Conservation (phyloP, 2,113 vertebrate species). For the Pseudorectes ferrugineus region DNA sequence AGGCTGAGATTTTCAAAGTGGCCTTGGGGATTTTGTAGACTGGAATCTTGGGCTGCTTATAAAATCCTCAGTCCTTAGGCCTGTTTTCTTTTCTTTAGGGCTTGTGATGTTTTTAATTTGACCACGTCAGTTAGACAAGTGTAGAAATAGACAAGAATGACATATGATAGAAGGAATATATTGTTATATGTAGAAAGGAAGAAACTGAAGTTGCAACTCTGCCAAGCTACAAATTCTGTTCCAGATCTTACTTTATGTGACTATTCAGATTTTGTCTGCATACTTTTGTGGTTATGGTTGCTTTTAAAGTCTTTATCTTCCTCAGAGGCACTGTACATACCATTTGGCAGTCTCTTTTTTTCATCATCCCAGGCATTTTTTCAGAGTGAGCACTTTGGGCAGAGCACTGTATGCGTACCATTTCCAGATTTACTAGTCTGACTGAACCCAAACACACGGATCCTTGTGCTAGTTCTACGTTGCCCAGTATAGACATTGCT, state of each 20-base stretch:
- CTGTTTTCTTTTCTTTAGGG: neutral
- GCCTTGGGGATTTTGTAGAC: neutral
- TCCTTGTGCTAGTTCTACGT: accelerated
- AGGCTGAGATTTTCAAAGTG: neutral
- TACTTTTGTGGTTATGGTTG: neutral
- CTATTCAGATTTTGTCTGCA: neutral
- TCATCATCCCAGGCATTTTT: neutral
- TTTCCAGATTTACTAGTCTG: neutral
- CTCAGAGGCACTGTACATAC: neutral
- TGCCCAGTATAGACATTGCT: neutral
- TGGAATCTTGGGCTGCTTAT: neutral
- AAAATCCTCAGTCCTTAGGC: neutral
- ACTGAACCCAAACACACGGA: neutral
- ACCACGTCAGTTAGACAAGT: neutral
- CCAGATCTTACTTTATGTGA: neutral
- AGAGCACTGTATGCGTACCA: neutral
- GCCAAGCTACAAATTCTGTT: neutral
- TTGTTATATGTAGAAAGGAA: neutral
- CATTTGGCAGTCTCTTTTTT: neutral
- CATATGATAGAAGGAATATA: neutral
- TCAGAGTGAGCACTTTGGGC: neutral
- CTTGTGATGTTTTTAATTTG: neutral
- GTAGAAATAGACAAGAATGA: too few species aligned
- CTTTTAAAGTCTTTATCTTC: neutral
- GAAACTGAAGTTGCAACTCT: neutral